These are phyloP conservation scores for Eupithecia pulchellata DNA, from an alignment of 2,888 invertebrate genomes.

Conservation along the genomic window DNA sequence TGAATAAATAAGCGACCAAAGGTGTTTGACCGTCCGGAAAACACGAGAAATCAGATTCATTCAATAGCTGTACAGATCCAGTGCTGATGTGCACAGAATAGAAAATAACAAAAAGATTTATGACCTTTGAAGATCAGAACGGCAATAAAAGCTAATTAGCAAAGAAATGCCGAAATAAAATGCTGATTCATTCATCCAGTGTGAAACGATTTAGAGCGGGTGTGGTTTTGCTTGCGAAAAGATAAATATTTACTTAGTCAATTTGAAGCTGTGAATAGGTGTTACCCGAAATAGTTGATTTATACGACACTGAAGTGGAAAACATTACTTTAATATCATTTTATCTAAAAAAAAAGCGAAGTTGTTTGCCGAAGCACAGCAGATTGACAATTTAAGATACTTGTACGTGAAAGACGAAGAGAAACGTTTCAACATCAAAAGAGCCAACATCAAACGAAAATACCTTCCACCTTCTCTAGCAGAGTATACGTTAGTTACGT, in stretches of 20 bases:
- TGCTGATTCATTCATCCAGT: not conserved
- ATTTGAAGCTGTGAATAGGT: not conserved
- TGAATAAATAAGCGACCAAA: not conserved
- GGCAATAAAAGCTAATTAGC: not conserved
- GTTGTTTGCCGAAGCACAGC: conserved; percentile 2
- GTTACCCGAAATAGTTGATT: conserved; percentile 8
- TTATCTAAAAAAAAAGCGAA: not conserved
- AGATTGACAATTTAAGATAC: not conserved
- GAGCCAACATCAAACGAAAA: not conserved
- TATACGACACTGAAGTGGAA: not conserved
- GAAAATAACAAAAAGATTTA: not conserved
- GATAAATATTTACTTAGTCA: not conserved
- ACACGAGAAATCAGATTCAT: not conserved
- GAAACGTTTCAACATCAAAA: conserved; percentile 14
- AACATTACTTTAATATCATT: not conserved
- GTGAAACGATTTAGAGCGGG: not conserved
- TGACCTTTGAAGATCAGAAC: not conserved
- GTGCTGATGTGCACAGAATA: not conserved
- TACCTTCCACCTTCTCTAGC: conserved; percentile 18
- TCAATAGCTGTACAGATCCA: not conserved
- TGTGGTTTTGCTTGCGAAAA: conserved; percentile 4
- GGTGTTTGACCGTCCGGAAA: not conserved
- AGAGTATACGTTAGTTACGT: conserved; percentile 48
- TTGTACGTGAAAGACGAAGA: not conserved
- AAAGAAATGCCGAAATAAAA: not conserved